Conservation (phyloP, 1,140 invertebrate species). For the Mercenaria mercenaria region DNA sequence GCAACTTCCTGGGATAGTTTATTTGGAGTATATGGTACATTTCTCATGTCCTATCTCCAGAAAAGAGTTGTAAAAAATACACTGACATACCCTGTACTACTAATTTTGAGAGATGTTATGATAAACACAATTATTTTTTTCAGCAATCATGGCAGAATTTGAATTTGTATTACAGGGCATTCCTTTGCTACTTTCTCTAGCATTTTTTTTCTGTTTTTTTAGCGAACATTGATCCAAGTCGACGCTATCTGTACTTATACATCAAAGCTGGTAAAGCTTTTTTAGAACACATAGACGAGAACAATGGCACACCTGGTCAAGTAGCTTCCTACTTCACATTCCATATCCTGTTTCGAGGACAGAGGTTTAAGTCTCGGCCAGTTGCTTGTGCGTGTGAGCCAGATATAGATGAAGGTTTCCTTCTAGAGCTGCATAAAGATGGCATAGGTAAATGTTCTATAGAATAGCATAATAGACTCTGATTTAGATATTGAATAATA, state of each 20-base stretch:
- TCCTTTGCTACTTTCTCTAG: too few relatives aligned
- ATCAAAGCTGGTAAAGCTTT: constrained; percentile 84
- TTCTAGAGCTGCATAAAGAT: constrained; percentile 85
- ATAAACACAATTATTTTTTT: too few relatives aligned
- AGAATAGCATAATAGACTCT: too few relatives aligned
- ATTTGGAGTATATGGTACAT: too few relatives aligned
- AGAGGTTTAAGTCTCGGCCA: constrained; percentile 84
- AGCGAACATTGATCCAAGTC: constrained; percentile 84
- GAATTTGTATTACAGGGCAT: too few relatives aligned
- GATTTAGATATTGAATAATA: too few relatives aligned
- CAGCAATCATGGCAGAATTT: too few relatives aligned
- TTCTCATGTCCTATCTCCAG: too few relatives aligned
- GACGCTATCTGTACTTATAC: constrained; percentile 83
- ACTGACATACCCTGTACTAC: too few relatives aligned
- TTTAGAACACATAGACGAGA: constrained; percentile 82
- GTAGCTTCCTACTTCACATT: constrained; percentile 82
- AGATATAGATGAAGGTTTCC: constrained; percentile 84
- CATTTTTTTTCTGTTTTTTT: constrained; percentile 40
- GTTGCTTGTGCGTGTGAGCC: constrained; percentile 85
- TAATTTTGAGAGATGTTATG: too few relatives aligned
- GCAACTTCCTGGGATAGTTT: too few relatives aligned
- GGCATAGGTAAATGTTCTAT: constrained; percentile 72
- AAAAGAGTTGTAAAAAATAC: too few relatives aligned
- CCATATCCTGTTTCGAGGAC: constrained; percentile 84
- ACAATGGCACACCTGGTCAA: constrained; percentile 80